Base-by-base conservation (phyloP, 2,113 vertebrate genomes). In the Cynocephalus volans region DNA sequence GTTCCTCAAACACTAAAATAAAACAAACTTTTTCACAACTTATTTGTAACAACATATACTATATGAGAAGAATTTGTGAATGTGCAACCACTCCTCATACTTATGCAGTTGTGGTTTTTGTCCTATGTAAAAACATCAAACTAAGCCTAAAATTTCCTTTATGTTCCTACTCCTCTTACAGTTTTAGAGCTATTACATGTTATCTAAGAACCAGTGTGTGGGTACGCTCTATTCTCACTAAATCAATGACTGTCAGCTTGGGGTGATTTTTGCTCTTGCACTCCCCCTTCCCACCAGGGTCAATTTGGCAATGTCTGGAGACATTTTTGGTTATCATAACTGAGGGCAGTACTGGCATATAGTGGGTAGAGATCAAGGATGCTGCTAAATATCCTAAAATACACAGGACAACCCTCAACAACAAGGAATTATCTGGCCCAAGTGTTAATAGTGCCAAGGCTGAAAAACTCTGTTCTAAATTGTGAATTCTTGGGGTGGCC, bases 61-160 rank as follows among this genome's bases (percentile, higher is more conserved):
- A 67, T 50, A 41, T 50, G 24, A 95, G 58, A 96, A 97, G 15
- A 90, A 95, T 93, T 2, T 69, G 3, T 80, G 52, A 88, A 67
- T 58, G 18, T 65, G 6, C 21, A 91, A 33, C 65, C 56, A 70
- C 17, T 97, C n/a, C 23, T 96, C 41, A 83, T 56, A 67, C 54
- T 93, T 84, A 89, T 31, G 82, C 45, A 41, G 11, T 21, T 23
- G 23, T 75, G 76, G n/a, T 67, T 81, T 82, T 80, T 72, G 50
- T 94, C 52, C 19, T 97, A 76, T 11, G 7, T 73, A 65, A 76
- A 88, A 96, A 72, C 41, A 93, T 0, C 6, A 1, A 4, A 58
- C 58, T 65, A 95, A 83, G 52, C 58, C 54, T 89, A 94, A 94
- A 96, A 87, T 33, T 87, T 94, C 14, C 76, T 87, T 90, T 73